Percentiles rank a stretch among this genome's conserved stretches.
Evolutionary conservation across 2,888 invertebrate species (phyloP).

Genomic region (Gerosis bhagava): DNA sequence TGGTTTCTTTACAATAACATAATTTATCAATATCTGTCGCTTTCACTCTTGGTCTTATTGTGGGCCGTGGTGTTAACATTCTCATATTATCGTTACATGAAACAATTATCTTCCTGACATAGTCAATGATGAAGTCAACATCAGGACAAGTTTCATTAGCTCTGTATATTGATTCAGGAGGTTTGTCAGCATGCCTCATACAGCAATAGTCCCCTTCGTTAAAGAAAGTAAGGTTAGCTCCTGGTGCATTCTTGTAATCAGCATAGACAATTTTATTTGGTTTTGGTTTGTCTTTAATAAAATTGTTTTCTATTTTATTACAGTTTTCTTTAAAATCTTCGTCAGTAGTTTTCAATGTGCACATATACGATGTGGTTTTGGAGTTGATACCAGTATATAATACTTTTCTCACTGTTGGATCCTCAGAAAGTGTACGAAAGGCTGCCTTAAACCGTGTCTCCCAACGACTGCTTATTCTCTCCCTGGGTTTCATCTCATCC

Average conservation of each 20-base stretch:
- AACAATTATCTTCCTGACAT: conserved; percentile 66
- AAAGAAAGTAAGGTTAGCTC: conserved; percentile 62
- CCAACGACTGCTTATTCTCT: no score
- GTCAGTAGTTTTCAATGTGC: conserved; percentile 69
- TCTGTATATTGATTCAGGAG: conserved; percentile 62
- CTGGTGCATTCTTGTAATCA: conserved; percentile 66
- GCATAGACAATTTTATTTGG: conserved; percentile 53
- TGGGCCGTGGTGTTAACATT: conserved; percentile 68
- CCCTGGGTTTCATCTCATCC: no score
- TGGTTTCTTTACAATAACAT: conserved; percentile 66
- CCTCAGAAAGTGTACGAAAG: conserved; percentile 70
- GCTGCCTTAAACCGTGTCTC: no score
- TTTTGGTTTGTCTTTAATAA: conserved; percentile 49
- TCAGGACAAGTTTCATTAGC: conserved; percentile 66
- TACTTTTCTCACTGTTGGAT: conserved; percentile 58
- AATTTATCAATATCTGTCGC: conserved; percentile 70
- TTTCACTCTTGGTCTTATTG: conserved; percentile 62
- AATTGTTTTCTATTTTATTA: conserved; percentile 57
- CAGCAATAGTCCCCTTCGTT: conserved; percentile 68
- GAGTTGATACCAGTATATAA: conserved; percentile 72
- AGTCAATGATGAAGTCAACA: conserved; percentile 65
- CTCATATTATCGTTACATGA: conserved; percentile 76
- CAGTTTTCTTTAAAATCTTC: conserved; percentile 59
- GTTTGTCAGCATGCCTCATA: conserved; percentile 62
- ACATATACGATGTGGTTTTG: conserved; percentile 69